Conservation (phyloP, 2,888 invertebrate genomes). For the Drosophila greeni region DNA sequence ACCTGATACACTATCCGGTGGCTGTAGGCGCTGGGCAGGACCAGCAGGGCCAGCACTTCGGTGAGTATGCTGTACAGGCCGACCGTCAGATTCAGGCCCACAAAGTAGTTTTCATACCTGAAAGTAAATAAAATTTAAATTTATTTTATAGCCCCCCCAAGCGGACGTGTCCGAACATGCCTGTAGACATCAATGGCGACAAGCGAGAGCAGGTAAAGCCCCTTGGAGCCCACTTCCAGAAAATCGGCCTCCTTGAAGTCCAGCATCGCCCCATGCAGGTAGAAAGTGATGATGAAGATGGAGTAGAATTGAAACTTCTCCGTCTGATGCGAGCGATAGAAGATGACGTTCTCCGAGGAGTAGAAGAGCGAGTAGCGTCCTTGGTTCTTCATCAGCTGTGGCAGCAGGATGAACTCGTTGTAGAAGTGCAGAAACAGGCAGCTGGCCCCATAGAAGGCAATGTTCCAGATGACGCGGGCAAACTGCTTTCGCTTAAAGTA, state of each 20-base stretch:
- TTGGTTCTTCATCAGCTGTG: constrained; percentile 76
- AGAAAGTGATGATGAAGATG: constrained; percentile 77
- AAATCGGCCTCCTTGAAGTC: constrained; percentile 77
- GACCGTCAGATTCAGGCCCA: constrained; percentile 77
- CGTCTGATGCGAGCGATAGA: constrained; percentile 77
- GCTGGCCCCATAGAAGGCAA: constrained; percentile 77
- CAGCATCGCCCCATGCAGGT: constrained; percentile 76
- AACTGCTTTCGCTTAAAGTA: constrained; percentile 78
- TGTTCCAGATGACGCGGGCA: constrained; percentile 77
- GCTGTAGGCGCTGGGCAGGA: constrained; percentile 73
- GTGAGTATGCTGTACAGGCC: constrained; percentile 77
- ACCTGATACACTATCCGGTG: constrained; percentile 76
- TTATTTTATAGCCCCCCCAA: background rate
- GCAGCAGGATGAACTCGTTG: constrained; percentile 78
- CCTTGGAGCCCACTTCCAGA: constrained; percentile 76
- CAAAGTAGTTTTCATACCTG: constrained; percentile 79
- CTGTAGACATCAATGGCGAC: constrained; percentile 75
- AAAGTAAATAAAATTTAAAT: constrained; percentile 11
- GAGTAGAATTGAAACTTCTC: constrained; percentile 78
- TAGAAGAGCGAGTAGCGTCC: constrained; percentile 77
- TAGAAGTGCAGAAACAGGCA: constrained; percentile 77
- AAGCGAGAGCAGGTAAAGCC: constrained; percentile 73
- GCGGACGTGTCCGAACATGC: constrained; percentile 50
- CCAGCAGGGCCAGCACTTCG: constrained; percentile 74
- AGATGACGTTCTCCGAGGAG: constrained; percentile 78